These are phyloP conservation scores for cat (Felis catus) DNA, from an alignment of 2,113 vertebrate species.

Conservation along the genomic window F.catus_Fca126_mat1.0 CM031418.1:82491501-82492000, in stretches of 20 bases:
- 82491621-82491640: conserved; percentile 45
- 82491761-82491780: conserved; percentile 61
- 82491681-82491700: conserved; percentile 7
- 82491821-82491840: conserved; percentile 20
- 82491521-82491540: conserved; percentile 33
- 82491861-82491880: neutral
- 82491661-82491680: conserved; percentile 2
- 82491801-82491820: conserved; percentile 48
- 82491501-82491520: conserved; percentile 20
- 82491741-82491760: neutral
- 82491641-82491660: conserved; percentile 18
- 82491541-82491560: neutral
- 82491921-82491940: neutral
- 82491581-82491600: conserved; percentile 22
- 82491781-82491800: conserved; percentile 41
- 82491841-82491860: neutral
- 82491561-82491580: conserved; percentile 37
- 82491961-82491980: conserved; percentile 3
- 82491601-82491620: neutral
- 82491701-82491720: conserved; percentile 13
- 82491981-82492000: conserved; percentile 9
- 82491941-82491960: neutral
- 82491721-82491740: conserved; percentile 20
- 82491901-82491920: neutral
- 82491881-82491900: neutral